Evolutionary conservation across 2,888 invertebrate genomes (phyloP), one percentile per base, ranked within the genome.

Genomic region (Lingula anatina): DNA sequence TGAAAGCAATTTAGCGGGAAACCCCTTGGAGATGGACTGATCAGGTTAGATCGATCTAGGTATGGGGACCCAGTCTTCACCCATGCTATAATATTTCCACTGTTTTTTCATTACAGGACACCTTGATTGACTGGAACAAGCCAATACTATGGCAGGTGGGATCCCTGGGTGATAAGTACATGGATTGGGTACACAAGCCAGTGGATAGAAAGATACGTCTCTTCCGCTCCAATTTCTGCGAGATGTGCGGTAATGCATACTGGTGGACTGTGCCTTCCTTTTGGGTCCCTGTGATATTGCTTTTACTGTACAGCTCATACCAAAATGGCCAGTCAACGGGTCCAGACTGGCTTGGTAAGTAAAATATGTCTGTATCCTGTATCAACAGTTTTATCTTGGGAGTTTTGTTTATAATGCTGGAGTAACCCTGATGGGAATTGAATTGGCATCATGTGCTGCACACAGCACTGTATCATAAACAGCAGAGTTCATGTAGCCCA

Each of bases 181-280:
- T 70, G 67, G 70, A 70, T 15, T 79, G 79, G 79, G 75, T 77
- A 26, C 79, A 79, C 59, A 68, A 73, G 45, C 78, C 78, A 2
- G 72, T 73, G 24, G 78, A 78, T 53, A 69, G 69, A 26, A 66
- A 71, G 9, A 55, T 79, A 36, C 67, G 78, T 27, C 62, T 79
- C 7, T 78, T 79, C 59, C 56, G 57, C 43, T 68, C 54, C 2
- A 70, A 61, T 54, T 61, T 59, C 58, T 63, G 62, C 46, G 73
- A 73, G 54, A 60, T 49, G 45, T 61, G 69, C 38, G 63, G 67
- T 15, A 62, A 57, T 47, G 63, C 67, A 24, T 56, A 61, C 7
- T 73, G 73, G 73, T 71, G 64, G 60, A 46, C 66, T 43, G 64
- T 73, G n/a, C 70, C 71, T 1, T 37, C 66, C 20, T 57, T 65